Base-by-base conservation (phyloP, 1,140 invertebrate species). In the Ceratosolen fusciceps region DNA sequence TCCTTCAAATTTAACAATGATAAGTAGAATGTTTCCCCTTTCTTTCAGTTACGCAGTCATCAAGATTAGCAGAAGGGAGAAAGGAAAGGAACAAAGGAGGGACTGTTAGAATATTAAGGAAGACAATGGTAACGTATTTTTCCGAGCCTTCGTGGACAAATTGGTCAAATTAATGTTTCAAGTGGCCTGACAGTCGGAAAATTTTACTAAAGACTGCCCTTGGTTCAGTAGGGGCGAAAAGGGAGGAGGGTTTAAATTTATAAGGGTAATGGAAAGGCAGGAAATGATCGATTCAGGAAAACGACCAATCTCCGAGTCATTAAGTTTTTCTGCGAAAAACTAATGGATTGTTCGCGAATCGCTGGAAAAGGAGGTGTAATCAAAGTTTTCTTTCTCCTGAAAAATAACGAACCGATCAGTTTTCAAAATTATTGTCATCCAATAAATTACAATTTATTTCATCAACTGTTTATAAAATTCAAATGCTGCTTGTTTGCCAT, bases 151-250 rank as follows among this genome's bases (percentile, higher is more conserved):
- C 60, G 43, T 74, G 58, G 67, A 74, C 78, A 83, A 83, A 83
- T 83, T 83, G 82, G 74, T 79, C 65, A 74, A 83, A 83, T 82
- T 80, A 81, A 83, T 82, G 77, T 79, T 56, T 77, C 77, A 68
- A 79, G 52, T 78, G 58, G 8, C 34, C 43, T 67, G 77, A 74
- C 77, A 79, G 77, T 74, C 14, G 60, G 77, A 43, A 74, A 79
- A 68, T 79, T 74, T 68, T 24, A 12, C 71, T 56, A 79, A 79
- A 43, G 47, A 54, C 71, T 62, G 19, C 24, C 7, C 67, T 8
- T 2, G 1, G 37, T 19, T 19, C n/a, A 26, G 56, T 52, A 62
- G 29, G 43, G 24, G 26, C 24, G 56, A 52, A 52, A 56, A 73
- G n/a, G n/a, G n/a, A n/a, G n/a, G n/a, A n/a, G n/a, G n/a, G n/a